Conservation (phyloP, 2,797 vertebrate genomes). For the Clarias fuscus region DNA sequence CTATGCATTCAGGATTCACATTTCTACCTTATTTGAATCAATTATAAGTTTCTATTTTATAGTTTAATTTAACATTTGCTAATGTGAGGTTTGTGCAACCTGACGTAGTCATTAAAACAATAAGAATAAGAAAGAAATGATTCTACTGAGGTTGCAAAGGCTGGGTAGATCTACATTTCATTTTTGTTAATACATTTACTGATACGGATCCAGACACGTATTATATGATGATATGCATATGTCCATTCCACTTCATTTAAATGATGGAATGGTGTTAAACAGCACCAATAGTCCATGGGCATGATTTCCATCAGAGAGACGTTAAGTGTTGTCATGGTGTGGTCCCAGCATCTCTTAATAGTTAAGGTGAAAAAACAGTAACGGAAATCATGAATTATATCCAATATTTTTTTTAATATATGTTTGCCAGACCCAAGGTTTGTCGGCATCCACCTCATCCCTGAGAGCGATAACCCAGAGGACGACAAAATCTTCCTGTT, state of each 20-base stretch:
- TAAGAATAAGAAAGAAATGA: neutral
- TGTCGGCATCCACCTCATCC: conserved; percentile 88
- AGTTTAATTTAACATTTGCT: neutral
- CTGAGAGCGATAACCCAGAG: conserved; percentile 96
- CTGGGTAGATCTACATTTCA: neutral
- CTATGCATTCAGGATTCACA: conserved; percentile 12
- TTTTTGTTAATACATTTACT: neutral
- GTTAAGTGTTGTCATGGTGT: conserved; percentile 4
- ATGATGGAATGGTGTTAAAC: neutral
- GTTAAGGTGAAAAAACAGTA: conserved; percentile 54
- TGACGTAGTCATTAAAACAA: neutral
- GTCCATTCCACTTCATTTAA: neutral
- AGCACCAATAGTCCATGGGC: neutral
- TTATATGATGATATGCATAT: neutral
- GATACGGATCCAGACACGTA: neutral
- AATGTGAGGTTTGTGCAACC: neutral
- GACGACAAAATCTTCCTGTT: conserved; percentile 99
- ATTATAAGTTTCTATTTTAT: neutral
- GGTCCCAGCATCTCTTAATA: conserved; percentile 16
- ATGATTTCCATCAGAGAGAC: neutral
- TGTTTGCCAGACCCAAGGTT: conserved; percentile 87
- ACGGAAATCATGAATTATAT: conserved; percentile 64
- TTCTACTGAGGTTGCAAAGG: neutral
- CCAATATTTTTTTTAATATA: conserved; percentile 38
- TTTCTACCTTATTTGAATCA: conserved; percentile 2